These are phyloP conservation scores for Ditylenchus dipsaci DNA, from an alignment of 1,140 invertebrate species.

Conservation along the genomic window DNA sequence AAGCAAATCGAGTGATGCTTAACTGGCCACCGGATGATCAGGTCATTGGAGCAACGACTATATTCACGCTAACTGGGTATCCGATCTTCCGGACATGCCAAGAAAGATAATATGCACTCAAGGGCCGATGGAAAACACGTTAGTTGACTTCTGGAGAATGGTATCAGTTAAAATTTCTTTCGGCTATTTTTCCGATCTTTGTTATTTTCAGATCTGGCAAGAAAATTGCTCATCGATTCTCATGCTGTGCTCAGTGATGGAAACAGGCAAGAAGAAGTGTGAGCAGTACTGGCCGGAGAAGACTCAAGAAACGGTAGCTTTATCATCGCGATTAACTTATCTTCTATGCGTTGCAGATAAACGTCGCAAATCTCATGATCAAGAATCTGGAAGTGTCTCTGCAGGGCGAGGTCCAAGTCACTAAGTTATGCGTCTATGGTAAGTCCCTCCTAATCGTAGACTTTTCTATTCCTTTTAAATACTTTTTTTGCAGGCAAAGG, in stretches of 20 bases:
- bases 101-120: slow-evolving; percentile 23
- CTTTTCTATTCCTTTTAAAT: not conserved
- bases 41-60: slow-evolving; percentile 29
- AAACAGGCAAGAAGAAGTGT: slow-evolving; percentile 35
- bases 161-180: slow-evolving; percentile 2
- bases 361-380: slow-evolving; percentile 11
- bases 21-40: slow-evolving; percentile 29
- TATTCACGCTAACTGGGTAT: slow-evolving; percentile 30
- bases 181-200: slow-evolving; percentile 5
- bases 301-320: slow-evolving; percentile 5
- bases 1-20: slow-evolving; percentile 31
- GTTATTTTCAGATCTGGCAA: slow-evolving; percentile 21
- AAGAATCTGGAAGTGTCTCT: slow-evolving; percentile 16
- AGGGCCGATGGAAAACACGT: slow-evolving; percentile 21
- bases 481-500: slow-evolving; percentile 15
- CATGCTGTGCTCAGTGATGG: slow-evolving; percentile 30
- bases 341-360: slow-evolving; percentile 4
- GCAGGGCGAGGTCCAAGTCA: slow-evolving; percentile 31
- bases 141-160: slow-evolving; percentile 30
- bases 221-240: slow-evolving; percentile 23
- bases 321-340: not conserved
- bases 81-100: slow-evolving; percentile 23
- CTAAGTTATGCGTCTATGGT: slow-evolving; percentile 33
- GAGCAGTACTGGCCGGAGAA: slow-evolving; percentile 22
- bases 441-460: slow-evolving; percentile 5